Base-by-base conservation (phyloP, 2,797 vertebrate genomes). In the Typhlichthys subterraneus region DNA sequence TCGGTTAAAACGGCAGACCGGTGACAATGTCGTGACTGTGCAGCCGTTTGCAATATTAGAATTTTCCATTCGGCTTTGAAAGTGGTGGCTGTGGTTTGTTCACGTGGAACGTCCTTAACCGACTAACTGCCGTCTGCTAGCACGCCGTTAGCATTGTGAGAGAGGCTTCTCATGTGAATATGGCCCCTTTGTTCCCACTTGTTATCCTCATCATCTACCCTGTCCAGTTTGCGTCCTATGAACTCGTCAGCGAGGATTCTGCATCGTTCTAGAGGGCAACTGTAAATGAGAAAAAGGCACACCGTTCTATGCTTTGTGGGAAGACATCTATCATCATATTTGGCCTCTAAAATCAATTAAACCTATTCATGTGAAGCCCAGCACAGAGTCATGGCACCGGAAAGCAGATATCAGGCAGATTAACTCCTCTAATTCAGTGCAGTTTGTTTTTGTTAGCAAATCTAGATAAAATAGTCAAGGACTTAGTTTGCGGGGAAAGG, bases 331-430 rank as follows among this genome's bases (percentile, higher is more conserved):
- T 73, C 57, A 49, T 62, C 67, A 79, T 72, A 80, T 73, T 57
- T 78, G 17, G 69, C 63, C 69, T 73, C 70, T 65, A 69, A 84
- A 89, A 83, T 87, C 83, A 85, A 86, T 89, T 80, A 76, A 83
- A 78, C 65, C 68, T 71, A 85, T 85, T 87, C 69, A 77, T 46
- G 55, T 61, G 53, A 65, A 48, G 61, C 65, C 77, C 58, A 78
- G 75, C 82, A 79, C 69, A 83, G 84, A 79, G 74, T 72, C 57
- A 29, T 56, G 61, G 23, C 57, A 76, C 85, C 84, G 84, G 83
- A 87, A 90, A 85, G 91, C 90, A 88, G 88, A 90, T 76, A 85
- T 80, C 81, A 88, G 81, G 73, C 45, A 74, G 69, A 81, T 63
- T 70, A 79, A 72, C 63, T 47, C 51, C 15, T 65, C 2, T 72